Base-by-base conservation (phyloP, 2,113 vertebrate genomes). In the Geococcyx californianus region DNA sequence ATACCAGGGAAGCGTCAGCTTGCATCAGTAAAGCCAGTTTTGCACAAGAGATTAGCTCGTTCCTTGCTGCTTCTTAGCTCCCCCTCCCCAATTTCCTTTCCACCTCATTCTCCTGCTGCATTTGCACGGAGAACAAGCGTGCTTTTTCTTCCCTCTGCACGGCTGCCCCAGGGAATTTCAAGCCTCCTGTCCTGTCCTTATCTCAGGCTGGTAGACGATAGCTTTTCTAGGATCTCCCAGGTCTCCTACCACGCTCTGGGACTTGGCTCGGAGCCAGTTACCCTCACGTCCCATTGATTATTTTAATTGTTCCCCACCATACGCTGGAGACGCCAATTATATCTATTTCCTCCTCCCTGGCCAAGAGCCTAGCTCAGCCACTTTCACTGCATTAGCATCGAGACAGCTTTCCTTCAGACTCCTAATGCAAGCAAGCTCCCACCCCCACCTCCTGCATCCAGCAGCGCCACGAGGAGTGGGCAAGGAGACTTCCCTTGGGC, bases 341-440 rank as follows among this genome's bases (percentile, higher is more conserved):
- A 66, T 59, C 76, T 70, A 59, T 87, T 82, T 86, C 82, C 92
- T 91, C 93, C 82, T 66, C 69, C 67, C 88, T 74, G 81, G 77
- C 87, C 85, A 28, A 36, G 62, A 89, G 84, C 90, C 84, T 55
- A 68, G 81, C 82, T 92, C 86, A 74, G 91, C 78, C 73, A 74
- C 93, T 84, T 81, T 58, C 85, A 64, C 6, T 84, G 62, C 74
- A 63, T 76, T 55, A 92, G 93, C 94, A 77, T 28, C 11, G 9
- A 87, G 75, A 62, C 87, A 91, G 54, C 87, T 87, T 66, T 75
- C 56, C 94, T 89, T 58, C 15, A 76, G 81, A 16, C 44, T 73
- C 84, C 63, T 63, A 21, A 34, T 7, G 45, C 5, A 44, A 78
- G 49, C 23, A 33, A 84, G 83, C 51, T 77, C 76, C 90, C 54